These are phyloP conservation scores for Proisotoma minuta DNA, from an alignment of 2,888 invertebrate species.

Conservation along the genomic window DNA sequence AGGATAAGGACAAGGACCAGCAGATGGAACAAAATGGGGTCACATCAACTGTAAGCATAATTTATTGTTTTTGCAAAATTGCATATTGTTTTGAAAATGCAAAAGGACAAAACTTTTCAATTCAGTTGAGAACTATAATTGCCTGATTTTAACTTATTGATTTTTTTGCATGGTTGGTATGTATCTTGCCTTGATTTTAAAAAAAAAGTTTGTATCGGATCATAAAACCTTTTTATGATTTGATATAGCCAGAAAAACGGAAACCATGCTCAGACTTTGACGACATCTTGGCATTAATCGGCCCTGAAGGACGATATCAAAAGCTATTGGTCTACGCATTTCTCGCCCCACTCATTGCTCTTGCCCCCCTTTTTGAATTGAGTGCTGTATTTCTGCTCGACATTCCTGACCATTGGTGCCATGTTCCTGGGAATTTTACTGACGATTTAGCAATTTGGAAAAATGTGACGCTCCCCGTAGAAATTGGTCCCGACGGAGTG, in stretches of 20 bases:
- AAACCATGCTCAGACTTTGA: constrained; percentile 54
- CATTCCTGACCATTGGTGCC: constrained; percentile 60
- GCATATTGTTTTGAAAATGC: no score
- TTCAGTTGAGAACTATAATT: no score
- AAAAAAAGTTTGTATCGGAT: no score
- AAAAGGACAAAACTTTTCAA: no score
- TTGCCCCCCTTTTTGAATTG: constrained; percentile 55
- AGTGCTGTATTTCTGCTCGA: constrained; percentile 57
- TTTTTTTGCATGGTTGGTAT: no score
- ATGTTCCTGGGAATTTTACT: constrained; percentile 54
- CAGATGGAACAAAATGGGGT: no score
- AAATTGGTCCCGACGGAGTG: constrained; percentile 31
- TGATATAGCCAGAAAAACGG: not conserved
- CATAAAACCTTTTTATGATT: no score
- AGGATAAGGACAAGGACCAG: no score
- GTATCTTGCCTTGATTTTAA: no score
- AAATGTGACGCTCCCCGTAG: constrained; percentile 12
- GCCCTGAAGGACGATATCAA: constrained; percentile 57
- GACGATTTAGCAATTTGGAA: constrained; percentile 51
- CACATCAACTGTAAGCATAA: no score
- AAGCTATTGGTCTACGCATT: constrained; percentile 55
- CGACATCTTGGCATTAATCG: constrained; percentile 55
- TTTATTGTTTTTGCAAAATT: no score
- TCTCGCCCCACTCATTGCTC: constrained; percentile 51
- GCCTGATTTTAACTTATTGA: no score